Percentiles rank a stretch among this genome's conserved stretches.
Conservation (phyloP, 1,140 invertebrate species). For the Heterodera schachtii region DNA sequence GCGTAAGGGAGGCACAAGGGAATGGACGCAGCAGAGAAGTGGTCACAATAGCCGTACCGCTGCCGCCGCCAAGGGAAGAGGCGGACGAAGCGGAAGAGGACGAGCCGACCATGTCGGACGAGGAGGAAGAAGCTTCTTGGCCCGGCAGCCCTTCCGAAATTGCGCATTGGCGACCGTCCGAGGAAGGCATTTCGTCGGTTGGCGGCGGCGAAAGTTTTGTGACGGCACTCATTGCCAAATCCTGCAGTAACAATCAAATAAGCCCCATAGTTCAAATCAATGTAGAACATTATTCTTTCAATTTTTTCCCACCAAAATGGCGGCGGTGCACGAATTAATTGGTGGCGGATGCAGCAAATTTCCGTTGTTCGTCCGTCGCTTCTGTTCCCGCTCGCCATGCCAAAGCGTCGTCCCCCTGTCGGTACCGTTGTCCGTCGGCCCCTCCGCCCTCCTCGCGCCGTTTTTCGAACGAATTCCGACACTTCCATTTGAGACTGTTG, state of each 20-base stretch:
- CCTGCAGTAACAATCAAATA: not conserved
- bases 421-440: not conserved
- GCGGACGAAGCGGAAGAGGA: conserved; percentile 1
- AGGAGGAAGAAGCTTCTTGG: conserved; percentile 2
- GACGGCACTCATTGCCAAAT: conserved; percentile 13
- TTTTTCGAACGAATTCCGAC: not conserved
- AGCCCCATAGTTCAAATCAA: no score
- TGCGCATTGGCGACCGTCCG: not conserved
- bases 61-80: not conserved
- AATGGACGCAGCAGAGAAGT: not conserved
- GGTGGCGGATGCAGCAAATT: not conserved
- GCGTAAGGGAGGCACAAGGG: not conserved
- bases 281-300: not conserved
- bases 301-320: conserved; percentile 14
- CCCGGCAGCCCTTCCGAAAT: not conserved
- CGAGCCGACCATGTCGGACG: not conserved
- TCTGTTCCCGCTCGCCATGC: not conserved
- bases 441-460: not conserved
- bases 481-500: not conserved
- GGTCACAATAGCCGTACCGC: conserved; percentile 2
- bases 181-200: not conserved
- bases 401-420: not conserved
- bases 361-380: not conserved
- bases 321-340: conserved; percentile 26
- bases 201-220: not conserved